phyloP scores from a whole-genome alignment of 2,797 vertebrate genomes.

The Hydrolagus colliei region DNA sequence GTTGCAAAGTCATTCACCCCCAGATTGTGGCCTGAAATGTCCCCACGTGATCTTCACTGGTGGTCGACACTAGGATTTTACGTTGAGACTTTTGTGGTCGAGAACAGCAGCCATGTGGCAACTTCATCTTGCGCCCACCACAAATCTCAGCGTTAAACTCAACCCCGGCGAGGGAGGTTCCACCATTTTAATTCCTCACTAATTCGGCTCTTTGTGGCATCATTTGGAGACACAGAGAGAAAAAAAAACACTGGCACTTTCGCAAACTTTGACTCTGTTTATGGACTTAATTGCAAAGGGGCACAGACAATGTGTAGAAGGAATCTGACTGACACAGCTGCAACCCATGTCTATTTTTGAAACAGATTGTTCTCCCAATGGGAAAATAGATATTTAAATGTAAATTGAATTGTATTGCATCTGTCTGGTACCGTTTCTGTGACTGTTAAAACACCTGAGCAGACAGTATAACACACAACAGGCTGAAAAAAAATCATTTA shows the following conservation, averaged over 20 bases:
- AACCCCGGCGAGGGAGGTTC: not conserved
- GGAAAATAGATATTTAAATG: too few relatives aligned
- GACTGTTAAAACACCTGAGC: not conserved
- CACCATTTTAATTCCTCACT: constrained; percentile 21
- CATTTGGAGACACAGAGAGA: not conserved
- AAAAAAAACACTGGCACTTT: not conserved
- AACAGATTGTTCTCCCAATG: not conserved
- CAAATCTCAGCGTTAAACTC: constrained; percentile 11
- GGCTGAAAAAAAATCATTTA: not conserved
- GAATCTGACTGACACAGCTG: not conserved
- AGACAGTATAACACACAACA: not conserved
- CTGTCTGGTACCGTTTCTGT: not conserved
- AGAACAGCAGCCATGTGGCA: not conserved
- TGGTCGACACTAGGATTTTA: not conserved
- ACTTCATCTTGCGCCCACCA: not conserved
- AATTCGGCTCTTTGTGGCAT: constrained; percentile 3
- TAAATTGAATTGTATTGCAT: not conserved
- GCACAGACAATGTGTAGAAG: not conserved
- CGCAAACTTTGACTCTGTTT: not conserved
- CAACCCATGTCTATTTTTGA: not conserved
- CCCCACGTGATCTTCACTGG: not conserved
- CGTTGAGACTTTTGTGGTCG: constrained; percentile 10
- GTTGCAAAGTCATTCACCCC: not conserved
- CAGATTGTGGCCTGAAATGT: not conserved
- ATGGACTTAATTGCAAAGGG: not conserved